A percentile compares a stretch with the other conserved stretches of the same genome.
These are phyloP conservation scores for Ceuthmochares aereus DNA, from an alignment of 2,113 vertebrate species.

Conservation along the genomic window DNA sequence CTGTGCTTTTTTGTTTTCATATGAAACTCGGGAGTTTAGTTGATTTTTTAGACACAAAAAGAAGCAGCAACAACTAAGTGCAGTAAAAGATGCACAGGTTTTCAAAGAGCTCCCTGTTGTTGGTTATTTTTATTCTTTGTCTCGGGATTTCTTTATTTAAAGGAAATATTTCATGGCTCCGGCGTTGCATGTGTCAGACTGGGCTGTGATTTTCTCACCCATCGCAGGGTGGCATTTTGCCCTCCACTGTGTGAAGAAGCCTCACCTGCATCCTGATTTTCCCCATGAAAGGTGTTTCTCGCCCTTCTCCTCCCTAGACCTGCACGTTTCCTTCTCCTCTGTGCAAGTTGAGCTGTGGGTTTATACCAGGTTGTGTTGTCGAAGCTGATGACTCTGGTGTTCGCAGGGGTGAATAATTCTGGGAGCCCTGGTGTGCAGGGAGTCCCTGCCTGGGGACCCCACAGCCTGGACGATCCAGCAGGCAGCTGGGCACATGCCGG, in stretches of 20 bases:
- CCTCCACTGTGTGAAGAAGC: rapidly evolving
- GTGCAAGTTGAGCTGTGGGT: not conserved
- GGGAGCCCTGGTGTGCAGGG: rapidly evolving
- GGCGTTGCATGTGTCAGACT: rapidly evolving
- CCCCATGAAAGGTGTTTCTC: not conserved
- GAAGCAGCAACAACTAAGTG: not conserved
- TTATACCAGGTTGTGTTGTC: rapidly evolving
- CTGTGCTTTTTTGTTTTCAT: not conserved
- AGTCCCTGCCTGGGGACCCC: not conserved
- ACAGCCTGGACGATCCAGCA: not conserved
- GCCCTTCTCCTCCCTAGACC: not conserved
- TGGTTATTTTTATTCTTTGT: not conserved
- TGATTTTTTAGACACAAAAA: not conserved
- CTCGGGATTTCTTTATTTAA: not conserved
- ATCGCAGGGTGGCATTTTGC: not conserved
- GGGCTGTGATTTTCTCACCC: not conserved
- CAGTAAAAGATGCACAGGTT: not conserved
- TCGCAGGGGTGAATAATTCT: not conserved
- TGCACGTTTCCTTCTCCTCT: not conserved
- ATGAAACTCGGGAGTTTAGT: not conserved
- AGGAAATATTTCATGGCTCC: rapidly evolving
- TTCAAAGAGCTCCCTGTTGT: not conserved
- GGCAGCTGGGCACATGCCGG: not conserved
- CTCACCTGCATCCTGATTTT: rapidly evolving
- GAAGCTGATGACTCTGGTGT: rapidly evolving